Conservation (phyloP, 2,888 invertebrate species). For the Drepanosiphum platanoidis region DNA sequence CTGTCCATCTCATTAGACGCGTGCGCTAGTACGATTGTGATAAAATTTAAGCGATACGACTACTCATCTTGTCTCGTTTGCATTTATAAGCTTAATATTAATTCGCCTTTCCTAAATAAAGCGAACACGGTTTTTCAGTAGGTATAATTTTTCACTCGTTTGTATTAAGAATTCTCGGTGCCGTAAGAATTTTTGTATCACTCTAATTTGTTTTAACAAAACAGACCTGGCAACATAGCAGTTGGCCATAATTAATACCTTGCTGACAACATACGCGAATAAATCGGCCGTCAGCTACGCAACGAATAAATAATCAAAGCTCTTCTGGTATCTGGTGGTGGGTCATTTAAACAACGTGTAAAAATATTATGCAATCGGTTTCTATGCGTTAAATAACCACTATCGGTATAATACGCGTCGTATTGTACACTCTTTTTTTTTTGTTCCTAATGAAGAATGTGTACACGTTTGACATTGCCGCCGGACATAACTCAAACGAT, state of each 20-base stretch:
- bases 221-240: background rate
- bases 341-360: conserved; percentile 16
- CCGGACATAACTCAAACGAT: conserved; percentile 19
- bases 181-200: background rate
- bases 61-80: background rate
- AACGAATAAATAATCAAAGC: conserved; percentile 26
- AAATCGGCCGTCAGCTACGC: background rate
- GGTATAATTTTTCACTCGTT: background rate
- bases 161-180: background rate
- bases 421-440: background rate
- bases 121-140: background rate
- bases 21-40: too few relatives aligned
- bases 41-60: background rate
- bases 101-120: background rate
- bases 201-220: background rate
- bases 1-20: too few relatives aligned
- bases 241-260: background rate
- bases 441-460: background rate
- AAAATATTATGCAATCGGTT: conserved; percentile 13
- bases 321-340: background rate
- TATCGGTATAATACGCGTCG: background rate
- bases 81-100: background rate
- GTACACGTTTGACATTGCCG: conserved; percentile 21
- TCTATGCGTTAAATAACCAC: conserved; percentile 23
- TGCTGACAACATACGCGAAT: background rate